phyloP scores from a whole-genome alignment of 2,797 vertebrate species.

The Galago senegalensis region DNA sequence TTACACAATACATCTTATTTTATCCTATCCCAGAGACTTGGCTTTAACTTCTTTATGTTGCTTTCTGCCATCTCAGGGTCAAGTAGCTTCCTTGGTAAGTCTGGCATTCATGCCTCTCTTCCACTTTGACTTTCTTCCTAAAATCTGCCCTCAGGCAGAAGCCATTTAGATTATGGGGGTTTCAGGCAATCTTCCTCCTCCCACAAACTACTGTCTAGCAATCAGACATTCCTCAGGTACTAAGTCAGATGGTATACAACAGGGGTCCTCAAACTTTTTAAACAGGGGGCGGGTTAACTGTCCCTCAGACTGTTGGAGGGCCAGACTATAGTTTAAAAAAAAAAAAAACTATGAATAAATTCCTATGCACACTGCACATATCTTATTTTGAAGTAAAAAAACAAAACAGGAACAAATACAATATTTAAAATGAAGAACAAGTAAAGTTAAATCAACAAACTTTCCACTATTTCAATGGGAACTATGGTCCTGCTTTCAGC shows the following conservation, averaged over 20 bases:
- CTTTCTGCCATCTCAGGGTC: not conserved
- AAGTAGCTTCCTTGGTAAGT: not conserved
- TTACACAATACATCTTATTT: not conserved
- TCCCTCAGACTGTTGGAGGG: no score
- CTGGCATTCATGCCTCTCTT: not conserved
- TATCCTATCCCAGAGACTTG: not conserved
- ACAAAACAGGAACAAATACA: no score
- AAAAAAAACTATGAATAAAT: no score
- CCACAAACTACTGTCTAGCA: not conserved
- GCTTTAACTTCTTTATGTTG: not conserved
- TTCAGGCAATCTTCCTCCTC: not conserved
- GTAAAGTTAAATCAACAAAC: no score
- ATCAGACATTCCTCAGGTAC: not conserved
- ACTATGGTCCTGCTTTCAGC: no score
- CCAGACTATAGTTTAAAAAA: no score
- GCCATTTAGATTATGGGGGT: not conserved
- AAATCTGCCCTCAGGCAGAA: conserved; percentile 55
- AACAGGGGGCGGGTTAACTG: no score
- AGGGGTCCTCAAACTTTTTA: no score
- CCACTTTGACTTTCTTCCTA: conserved; percentile 19
- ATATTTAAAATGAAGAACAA: no score
- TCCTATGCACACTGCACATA: no score
- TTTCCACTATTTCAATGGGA: no score
- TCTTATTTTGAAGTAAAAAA: no score
- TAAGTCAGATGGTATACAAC: not conserved